Evolutionary conservation across 1,140 invertebrate species (phyloP).

Genomic region (Maniola jurtina): DNA sequence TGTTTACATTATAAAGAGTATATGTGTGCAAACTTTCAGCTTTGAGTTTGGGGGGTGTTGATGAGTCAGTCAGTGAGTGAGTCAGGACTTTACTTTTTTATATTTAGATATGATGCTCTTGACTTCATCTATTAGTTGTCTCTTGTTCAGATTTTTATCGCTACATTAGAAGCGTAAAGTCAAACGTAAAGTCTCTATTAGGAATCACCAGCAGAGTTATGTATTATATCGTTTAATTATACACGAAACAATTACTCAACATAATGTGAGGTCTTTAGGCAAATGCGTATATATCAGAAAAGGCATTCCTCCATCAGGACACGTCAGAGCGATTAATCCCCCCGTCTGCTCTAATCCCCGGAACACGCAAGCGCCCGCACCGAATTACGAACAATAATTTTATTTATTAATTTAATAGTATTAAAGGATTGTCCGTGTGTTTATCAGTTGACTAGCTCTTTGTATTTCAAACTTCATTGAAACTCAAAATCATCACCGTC

Average conservation of each 20-base stretch:
- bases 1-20: no score
- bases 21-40: no score
- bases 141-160: neutral
- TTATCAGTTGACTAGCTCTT: neutral
- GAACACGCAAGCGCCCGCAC: slow-evolving; percentile 58
- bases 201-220: neutral
- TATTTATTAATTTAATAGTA: slow-evolving; percentile 54
- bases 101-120: no score
- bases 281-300: slow-evolving; percentile 42
- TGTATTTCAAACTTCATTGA: no score
- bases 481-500: no score
- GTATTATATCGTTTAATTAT: slow-evolving; percentile 2
- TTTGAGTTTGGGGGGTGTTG: no score
- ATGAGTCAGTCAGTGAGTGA: no score
- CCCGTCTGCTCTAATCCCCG: slow-evolving; percentile 51
- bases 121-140: no score
- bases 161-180: neutral
- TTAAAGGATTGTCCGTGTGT: slow-evolving; percentile 10
- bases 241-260: slow-evolving; percentile 34
- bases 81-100: no score
- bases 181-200: neutral
- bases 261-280: slow-evolving; percentile 46
- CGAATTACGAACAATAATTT: slow-evolving; percentile 43
- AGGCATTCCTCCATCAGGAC: slow-evolving; percentile 57
- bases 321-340: slow-evolving; percentile 67